Base-by-base conservation (phyloP, 2,797 vertebrate genomes). In the Leptatherina wallacei region DNA sequence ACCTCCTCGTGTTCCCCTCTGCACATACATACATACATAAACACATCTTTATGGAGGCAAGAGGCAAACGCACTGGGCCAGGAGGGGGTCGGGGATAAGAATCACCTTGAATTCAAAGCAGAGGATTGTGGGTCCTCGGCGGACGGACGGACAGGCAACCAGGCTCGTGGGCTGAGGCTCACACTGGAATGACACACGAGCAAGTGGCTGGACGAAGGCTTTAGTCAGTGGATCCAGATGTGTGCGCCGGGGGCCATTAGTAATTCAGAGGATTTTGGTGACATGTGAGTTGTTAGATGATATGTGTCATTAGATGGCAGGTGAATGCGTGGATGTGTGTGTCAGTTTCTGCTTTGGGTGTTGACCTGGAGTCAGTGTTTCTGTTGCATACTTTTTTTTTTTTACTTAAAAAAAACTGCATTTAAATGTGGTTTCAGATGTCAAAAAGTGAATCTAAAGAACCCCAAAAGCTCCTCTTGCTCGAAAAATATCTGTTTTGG, bases 41-140 rank as follows among this genome's bases (percentile, higher is more conserved):
- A 94, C 91, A 90, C 90, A 52, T 93, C 93, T 94, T 94, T 93
- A 94, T 93, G 93, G 92, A 94, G 90, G 93, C 91, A 86, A 87
- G 93, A 91, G 91, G 91, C 92, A 90, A 92, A 78, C 69, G 72
- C 73, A 63, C 78, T 11, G 33, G 92, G 86, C 89, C 86, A 90
- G 85, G 90, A 79, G 85, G 87, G 90, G 87, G 86, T 85, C 80
- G 77, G 84, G 92, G 93, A 94, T 94, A 93, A 94, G 92, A 89
- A 95, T 95, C 94, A 93, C 92, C 93, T 94, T 94, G 93, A 95
- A 95, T 95, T 94, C 93, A 93, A 95, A 95, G 93, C 85, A 92
- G 93, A 92, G 94, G 93, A 94, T 94, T 93, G 92, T 90, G 88
- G 89, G 88, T 91, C 85, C 88, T 91, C 72, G 47, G 87, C 57